Evolutionary conservation across 2,888 invertebrate species (phyloP).

Genomic region (Lycaena phlaeas): DNA sequence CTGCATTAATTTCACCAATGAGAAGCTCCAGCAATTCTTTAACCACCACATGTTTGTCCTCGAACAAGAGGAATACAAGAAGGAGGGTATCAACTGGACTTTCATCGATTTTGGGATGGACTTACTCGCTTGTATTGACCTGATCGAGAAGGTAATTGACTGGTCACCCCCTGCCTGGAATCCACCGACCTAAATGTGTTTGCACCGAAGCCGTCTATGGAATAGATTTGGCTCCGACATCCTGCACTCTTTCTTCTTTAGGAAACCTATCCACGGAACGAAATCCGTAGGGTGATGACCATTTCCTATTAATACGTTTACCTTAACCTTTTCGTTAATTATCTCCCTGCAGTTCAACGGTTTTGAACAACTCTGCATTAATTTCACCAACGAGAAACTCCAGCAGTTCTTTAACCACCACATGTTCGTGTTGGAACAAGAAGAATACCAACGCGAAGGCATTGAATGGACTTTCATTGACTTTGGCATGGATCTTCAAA

Average conservation of each 20-base stretch:
- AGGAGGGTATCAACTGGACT: conserved; percentile 94
- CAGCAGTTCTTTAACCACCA: conserved; percentile 99
- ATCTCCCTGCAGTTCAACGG: conserved; percentile 87
- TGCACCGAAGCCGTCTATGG: conserved; percentile 26
- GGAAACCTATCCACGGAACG: conserved; percentile 52
- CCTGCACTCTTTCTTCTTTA: conserved; percentile 24
- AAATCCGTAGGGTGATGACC: conserved; percentile 49
- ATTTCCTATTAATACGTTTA: conserved; percentile 25
- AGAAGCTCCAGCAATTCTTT: conserved; percentile 98
- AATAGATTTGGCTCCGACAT: conserved; percentile 25
- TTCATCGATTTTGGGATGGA: conserved; percentile 99
- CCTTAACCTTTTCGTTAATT: conserved; percentile 52
- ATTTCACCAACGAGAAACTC: conserved; percentile 97
- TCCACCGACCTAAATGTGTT: conserved; percentile 29
- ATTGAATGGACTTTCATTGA: conserved; percentile 97
- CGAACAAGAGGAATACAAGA: conserved; percentile 97
- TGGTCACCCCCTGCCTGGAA: conserved; percentile 28
- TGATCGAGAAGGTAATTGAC: conserved; percentile 90
- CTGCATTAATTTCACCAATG: conserved; percentile 99
- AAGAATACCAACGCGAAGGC: conserved; percentile 95
- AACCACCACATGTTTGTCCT: conserved; percentile 99
- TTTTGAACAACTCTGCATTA: conserved; percentile 98
- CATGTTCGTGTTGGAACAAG: conserved; percentile 98
- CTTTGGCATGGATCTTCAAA: conserved; percentile 96
- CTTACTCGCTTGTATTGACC: conserved; percentile 94